Conservation (phyloP, 2,113 vertebrate species). For the Chamaea fasciata region DNA sequence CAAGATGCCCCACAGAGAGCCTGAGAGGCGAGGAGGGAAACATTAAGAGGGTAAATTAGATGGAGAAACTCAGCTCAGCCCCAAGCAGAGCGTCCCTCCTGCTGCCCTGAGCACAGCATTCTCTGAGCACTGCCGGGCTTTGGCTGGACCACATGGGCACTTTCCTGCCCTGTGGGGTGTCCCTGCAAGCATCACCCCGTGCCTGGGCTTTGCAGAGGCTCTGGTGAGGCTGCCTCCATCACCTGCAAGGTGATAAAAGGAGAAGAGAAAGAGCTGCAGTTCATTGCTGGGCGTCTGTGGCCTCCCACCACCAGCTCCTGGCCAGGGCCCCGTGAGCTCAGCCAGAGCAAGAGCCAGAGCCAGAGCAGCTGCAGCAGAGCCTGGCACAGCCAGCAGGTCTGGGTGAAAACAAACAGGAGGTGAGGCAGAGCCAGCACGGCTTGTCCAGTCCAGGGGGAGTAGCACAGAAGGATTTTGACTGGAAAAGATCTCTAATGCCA, state of each 20-base stretch:
- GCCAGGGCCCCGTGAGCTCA: fast-evolving
- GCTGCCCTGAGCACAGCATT: not conserved
- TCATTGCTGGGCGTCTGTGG: not conserved
- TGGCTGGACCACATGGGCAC: not conserved
- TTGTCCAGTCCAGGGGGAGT: not conserved
- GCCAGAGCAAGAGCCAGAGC: not conserved
- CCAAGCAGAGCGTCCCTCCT: not conserved
- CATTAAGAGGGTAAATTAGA: not conserved
- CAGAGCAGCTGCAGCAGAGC: not conserved
- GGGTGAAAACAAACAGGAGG: not conserved
- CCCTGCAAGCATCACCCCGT: fast-evolving
- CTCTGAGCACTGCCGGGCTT: not conserved
- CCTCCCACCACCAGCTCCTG: not conserved
- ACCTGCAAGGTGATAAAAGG: not conserved
- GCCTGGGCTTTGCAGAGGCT: not conserved
- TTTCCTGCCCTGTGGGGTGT: not conserved
- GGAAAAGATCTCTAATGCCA: not conserved
- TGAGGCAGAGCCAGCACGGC: not conserved
- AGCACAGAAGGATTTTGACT: not conserved
- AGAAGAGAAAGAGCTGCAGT: not conserved
- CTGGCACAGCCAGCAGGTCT: fast-evolving
- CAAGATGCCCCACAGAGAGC: not conserved
- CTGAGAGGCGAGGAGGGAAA: fast-evolving
- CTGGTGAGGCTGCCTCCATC: not conserved
- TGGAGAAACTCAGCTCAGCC: not conserved